Conservation (phyloP, 2,888 invertebrate genomes). For the Bombylius major region DNA sequence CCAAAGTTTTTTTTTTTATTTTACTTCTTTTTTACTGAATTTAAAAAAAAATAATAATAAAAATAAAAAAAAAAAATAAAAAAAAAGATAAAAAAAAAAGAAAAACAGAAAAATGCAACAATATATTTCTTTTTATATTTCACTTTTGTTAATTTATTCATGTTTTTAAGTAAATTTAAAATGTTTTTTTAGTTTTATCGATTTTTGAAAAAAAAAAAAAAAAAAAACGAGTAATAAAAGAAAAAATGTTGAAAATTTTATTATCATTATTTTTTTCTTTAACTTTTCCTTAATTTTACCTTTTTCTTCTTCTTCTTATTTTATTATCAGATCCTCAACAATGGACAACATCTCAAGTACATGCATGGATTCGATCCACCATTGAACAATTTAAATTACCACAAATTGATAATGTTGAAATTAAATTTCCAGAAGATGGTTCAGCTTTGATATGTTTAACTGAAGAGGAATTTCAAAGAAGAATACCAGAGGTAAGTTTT, state of each 20-base stretch:
- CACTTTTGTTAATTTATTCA: too few species aligned
- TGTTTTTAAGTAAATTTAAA: too few species aligned
- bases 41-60: too few species aligned
- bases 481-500: constrained; percentile 62
- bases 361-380: constrained; percentile 82
- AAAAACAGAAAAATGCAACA: too few species aligned
- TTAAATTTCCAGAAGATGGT: constrained; percentile 72
- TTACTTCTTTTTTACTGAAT: too few species aligned
- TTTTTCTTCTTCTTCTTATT: constrained; percentile 13
- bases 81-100: too few species aligned
- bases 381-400: constrained; percentile 66
- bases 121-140: too few species aligned
- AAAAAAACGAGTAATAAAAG: too few species aligned
- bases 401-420: constrained; percentile 56
- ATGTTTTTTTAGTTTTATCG: too few species aligned
- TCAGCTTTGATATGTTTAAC: constrained; percentile 58
- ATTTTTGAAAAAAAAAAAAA: too few species aligned
- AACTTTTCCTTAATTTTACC: neutral
- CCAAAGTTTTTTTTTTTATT: too few species aligned
- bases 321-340: constrained; percentile 63
- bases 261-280: neutral
- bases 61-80: too few species aligned
- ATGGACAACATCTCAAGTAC: constrained; percentile 76
- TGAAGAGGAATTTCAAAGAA: constrained; percentile 74
- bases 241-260: neutral